Percentiles rank a stretch among this genome's conserved stretches.
Conservation (phyloP, 2,113 vertebrate genomes). For the Rhinopomastus cyanomelas region DNA sequence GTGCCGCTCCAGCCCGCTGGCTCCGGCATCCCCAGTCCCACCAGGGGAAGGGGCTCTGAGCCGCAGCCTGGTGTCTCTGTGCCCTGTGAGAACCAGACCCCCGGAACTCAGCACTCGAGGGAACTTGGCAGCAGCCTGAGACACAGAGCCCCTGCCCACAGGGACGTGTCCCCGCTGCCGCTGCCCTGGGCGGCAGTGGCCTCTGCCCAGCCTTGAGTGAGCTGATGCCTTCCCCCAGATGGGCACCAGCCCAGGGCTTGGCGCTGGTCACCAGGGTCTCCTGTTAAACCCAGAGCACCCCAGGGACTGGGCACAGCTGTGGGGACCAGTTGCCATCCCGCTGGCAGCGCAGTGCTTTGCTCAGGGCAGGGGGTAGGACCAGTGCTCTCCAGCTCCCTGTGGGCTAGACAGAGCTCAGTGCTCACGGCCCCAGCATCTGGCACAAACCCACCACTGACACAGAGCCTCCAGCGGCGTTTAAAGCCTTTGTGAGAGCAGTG, state of each 20-base stretch:
- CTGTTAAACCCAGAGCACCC: rapidly evolving
- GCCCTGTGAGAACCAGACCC: rapidly evolving
- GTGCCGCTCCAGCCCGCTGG: slow-evolving; percentile 64
- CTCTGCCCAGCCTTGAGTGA: not conserved
- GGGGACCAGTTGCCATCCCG: too few relatives aligned
- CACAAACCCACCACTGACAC: rapidly evolving
- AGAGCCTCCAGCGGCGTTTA: rapidly evolving
- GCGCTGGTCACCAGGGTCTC: rapidly evolving
- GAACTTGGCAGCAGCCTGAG: not conserved
- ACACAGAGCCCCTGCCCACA: not conserved
- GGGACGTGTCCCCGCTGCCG: not conserved
- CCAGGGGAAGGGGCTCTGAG: not conserved
- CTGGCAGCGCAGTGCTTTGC: too few relatives aligned
- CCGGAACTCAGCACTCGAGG: rapidly evolving
- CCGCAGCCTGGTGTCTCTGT: not conserved
- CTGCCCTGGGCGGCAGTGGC: too few relatives aligned
- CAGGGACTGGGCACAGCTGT: too few relatives aligned
- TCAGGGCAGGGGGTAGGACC: not conserved
- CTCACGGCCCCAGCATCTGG: not conserved
- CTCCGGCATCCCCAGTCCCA: slow-evolving; percentile 26
- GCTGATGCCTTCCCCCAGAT: not conserved
- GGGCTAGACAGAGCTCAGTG: not conserved
- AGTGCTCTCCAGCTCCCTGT: not conserved
- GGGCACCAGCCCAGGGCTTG: too few relatives aligned
- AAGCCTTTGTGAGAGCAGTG: not conserved